A percentile compares a stretch with the other conserved stretches of the same genome.
phyloP scores from a whole-genome alignment of 2,113 vertebrate genomes.

The Gavia stellata region DNA sequence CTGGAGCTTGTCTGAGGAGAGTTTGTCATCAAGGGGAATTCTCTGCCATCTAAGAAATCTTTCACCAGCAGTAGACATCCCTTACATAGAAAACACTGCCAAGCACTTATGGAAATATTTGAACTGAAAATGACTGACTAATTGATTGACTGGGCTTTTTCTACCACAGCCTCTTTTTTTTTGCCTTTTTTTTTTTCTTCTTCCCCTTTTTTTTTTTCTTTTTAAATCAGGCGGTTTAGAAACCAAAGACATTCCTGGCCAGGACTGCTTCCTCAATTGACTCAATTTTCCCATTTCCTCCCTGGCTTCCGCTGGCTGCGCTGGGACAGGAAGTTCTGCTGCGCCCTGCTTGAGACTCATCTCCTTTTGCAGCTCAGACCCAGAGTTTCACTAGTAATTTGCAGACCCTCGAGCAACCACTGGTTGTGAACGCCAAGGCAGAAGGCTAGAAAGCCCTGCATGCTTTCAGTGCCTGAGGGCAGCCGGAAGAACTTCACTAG shows the following conservation, averaged over 20 bases:
- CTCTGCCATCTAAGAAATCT: slow-evolving; percentile 37
- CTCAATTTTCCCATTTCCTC: background rate
- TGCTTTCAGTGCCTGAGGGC: background rate
- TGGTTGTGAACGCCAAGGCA: background rate
- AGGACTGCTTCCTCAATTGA: background rate
- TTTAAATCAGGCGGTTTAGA: background rate
- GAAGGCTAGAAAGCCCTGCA: background rate
- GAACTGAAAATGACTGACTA: slow-evolving; percentile 29
- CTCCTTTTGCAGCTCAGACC: background rate
- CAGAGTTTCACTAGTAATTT: background rate
- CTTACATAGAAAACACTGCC: background rate
- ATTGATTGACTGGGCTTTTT: slow-evolving; percentile 23
- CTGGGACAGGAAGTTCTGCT: background rate
- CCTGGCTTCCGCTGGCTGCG: background rate
- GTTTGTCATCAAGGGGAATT: slow-evolving; percentile 40
- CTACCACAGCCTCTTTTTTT: background rate
- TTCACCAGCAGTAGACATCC: slow-evolving; percentile 1
- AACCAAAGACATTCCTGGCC: background rate
- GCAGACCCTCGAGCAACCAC: background rate
- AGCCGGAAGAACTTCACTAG: background rate
- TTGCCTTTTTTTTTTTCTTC: accelerated
- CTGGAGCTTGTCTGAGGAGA: slow-evolving; percentile 10
- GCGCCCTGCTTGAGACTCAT: background rate
- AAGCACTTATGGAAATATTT: slow-evolving; percentile 40
- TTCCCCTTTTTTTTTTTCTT: background rate